Evolutionary conservation across 2,888 invertebrate genomes (phyloP), one percentile per base, ranked within the genome.

Genomic region (Mesorhabditis spiculigera): DNA sequence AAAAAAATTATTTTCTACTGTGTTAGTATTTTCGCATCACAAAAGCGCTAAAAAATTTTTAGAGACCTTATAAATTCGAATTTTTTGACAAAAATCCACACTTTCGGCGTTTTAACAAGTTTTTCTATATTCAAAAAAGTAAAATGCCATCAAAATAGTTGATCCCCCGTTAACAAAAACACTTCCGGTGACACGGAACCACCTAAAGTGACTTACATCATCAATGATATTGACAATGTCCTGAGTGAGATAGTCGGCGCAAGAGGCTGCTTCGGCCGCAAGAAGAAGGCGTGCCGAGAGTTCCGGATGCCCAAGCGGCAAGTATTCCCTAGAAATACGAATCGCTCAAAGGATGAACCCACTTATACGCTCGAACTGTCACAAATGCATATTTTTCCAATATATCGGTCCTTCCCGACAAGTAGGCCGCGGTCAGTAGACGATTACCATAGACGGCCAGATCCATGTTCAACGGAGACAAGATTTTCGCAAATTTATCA

Each of bases 221-320:
- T 50, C 58, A 50, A 50, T n/a, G n/a, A n/a, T n/a, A 10, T 13
- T n/a, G 58, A 50, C 58, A 50, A 50, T n/a, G n/a, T 50, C 58
- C 58, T n/a, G n/a, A 50, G 58, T 50, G 8, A 50, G 58, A 50
- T 70, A n/a, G 69, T 69, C n/a, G 67, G n/a, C 28, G 62, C 67
- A 10, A 6, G 67, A 72, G n/a, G 45, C 63, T 42, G 65, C 50
- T 4, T 63, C 61, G 10, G 72, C 70, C 5, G 69, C 67, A 5
- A 62, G 43, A 43, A 65, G 50, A 5, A 70, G 66, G 5, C 70
- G 67, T 10, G 50, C 61, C 13, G 72, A 63, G 42, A 72, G 67
- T 58, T 70, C 70, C 4, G 72, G 72, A 67, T 72, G 67, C n/a
- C 72, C 72, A 8, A 45, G 61, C n/a, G 69, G 68, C 28, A 72